Conservation (phyloP, 2,888 invertebrate genomes). For the Rhogogaster chlorosoma region DNA sequence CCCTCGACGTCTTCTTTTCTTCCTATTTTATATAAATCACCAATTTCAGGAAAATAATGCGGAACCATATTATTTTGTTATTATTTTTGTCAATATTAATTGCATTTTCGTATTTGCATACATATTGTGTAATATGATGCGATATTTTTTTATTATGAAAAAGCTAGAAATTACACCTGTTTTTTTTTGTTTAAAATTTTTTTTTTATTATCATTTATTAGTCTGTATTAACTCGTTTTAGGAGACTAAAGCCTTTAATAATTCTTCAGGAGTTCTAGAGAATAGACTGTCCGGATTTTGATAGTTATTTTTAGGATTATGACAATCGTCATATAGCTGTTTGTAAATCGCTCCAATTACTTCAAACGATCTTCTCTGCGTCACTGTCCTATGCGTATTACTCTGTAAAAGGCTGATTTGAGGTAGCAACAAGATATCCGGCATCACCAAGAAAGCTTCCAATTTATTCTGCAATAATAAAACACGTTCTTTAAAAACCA, state of each 20-base stretch:
- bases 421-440: constrained; percentile 90
- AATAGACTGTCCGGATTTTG: constrained; percentile 86
- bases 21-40: background rate
- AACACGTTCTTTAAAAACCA: background rate
- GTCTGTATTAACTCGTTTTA: constrained; percentile 59
- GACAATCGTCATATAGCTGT: constrained; percentile 90
- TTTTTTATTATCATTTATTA: constrained; percentile 18
- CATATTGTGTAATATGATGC: background rate
- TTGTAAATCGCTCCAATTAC: constrained; percentile 93
- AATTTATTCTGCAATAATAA: constrained; percentile 86
- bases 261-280: constrained; percentile 88
- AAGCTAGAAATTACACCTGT: background rate
- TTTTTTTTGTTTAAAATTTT: background rate
- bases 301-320: constrained; percentile 89
- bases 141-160: background rate
- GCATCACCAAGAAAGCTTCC: constrained; percentile 91
- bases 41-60: background rate
- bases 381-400: constrained; percentile 85
- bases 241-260: constrained; percentile 79
- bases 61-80: too few species aligned
- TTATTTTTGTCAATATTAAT: background rate
- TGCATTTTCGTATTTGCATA: background rate
- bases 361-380: constrained; percentile 90
- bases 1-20: background rate
- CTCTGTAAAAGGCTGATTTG: constrained; percentile 93